phyloP scores from a whole-genome alignment of 2,113 vertebrate genomes.

The Heliornis fulica region DNA sequence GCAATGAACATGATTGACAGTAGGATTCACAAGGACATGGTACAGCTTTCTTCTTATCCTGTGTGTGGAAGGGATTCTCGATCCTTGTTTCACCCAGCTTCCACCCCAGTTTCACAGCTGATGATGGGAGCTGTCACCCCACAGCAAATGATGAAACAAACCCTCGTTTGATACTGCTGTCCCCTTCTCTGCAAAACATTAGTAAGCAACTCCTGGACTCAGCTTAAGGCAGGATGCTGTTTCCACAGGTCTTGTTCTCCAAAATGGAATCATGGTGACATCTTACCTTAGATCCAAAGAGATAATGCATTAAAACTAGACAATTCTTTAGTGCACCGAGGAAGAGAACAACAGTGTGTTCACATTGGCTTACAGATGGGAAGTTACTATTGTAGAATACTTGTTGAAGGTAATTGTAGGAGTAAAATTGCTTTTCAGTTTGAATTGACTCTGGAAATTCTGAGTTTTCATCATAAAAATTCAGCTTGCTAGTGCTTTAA shows the following conservation, averaged over 20 bases:
- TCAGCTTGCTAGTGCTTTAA: neutral
- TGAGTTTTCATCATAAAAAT: slow-evolving; percentile 28
- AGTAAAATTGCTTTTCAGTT: slow-evolving; percentile 37
- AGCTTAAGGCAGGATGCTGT: neutral
- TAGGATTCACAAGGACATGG: neutral
- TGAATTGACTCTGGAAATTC: slow-evolving; percentile 44
- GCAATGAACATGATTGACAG: neutral
- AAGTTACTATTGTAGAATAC: neutral
- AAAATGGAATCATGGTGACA: neutral
- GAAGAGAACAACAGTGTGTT: neutral
- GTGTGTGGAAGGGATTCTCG: neutral
- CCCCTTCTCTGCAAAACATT: neutral
- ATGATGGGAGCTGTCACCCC: neutral
- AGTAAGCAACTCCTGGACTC: neutral
- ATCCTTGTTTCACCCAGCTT: neutral
- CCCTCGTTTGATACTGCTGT: neutral
- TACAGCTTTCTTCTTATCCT: neutral
- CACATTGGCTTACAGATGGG: neutral
- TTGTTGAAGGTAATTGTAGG: slow-evolving; percentile 24
- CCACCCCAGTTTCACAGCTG: neutral
- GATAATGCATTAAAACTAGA: neutral
- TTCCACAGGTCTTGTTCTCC: neutral
- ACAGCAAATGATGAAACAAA: neutral
- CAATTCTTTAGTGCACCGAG: neutral
- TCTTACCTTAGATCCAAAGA: neutral